phyloP scores from a whole-genome alignment of 30 jellyfish, hydroid and myxozoan species.

The Sanderia malayensis region DNA sequence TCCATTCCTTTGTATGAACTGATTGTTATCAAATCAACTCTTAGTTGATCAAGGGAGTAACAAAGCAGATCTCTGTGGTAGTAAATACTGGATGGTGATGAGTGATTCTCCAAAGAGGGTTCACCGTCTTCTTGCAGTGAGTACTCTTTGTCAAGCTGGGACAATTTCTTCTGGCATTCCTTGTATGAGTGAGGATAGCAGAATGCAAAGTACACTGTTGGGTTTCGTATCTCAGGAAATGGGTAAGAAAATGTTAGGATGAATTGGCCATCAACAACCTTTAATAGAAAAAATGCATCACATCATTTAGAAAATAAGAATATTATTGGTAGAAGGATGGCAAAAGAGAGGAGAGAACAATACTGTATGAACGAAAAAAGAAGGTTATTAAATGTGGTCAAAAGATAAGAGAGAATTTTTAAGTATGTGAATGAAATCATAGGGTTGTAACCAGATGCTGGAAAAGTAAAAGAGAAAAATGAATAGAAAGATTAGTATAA shows the following conservation, averaged over 20 bases:
- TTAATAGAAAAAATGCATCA: slow-evolving; percentile 7
- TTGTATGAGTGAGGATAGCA: slow-evolving; percentile 81
- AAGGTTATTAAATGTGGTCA: too few relatives aligned
- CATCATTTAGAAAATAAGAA: too few relatives aligned
- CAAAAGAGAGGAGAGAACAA: too few relatives aligned
- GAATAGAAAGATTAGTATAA: too few relatives aligned
- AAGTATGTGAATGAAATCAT: too few relatives aligned
- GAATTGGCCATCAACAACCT: slow-evolving; percentile 81
- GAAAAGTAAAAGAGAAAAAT: too few relatives aligned
- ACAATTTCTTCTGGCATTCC: slow-evolving; percentile 70
- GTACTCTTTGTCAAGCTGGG: slow-evolving; percentile 24
- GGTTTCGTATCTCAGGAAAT: slow-evolving; percentile 50
- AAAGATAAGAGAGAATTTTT: too few relatives aligned
- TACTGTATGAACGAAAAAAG: too few relatives aligned
- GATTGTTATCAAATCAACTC: slow-evolving; percentile 74
- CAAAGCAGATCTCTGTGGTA: slow-evolving; percentile 80
- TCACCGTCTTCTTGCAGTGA: background rate
- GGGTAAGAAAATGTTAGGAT: slow-evolving; percentile 59
- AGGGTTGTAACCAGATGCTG: too few relatives aligned
- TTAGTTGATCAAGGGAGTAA: slow-evolving; percentile 65
- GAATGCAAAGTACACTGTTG: slow-evolving; percentile 80
- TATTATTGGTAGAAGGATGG: too few relatives aligned
- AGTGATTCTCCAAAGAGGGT: background rate
- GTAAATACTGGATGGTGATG: slow-evolving; percentile 29
- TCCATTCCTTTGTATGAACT: slow-evolving; percentile 64